phyloP scores from a whole-genome alignment of 2,888 invertebrate species.

The Acanthosepion pharaonis region DNA sequence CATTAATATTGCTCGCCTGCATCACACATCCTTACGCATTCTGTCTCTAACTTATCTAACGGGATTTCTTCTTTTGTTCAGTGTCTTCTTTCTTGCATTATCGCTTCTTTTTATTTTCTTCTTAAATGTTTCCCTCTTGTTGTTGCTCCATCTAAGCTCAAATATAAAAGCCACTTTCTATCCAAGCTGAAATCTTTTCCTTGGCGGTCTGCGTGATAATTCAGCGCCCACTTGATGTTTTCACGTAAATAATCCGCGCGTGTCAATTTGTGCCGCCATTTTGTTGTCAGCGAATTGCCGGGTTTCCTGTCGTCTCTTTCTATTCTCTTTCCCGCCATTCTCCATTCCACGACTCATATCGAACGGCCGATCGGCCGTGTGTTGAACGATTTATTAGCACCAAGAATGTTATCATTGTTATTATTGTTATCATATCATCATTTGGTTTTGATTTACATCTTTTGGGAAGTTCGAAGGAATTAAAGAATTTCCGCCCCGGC shows the following conservation, averaged over 20 bases:
- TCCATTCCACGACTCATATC: background rate
- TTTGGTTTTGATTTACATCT: constrained; percentile 33
- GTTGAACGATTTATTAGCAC: background rate
- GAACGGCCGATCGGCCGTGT: background rate
- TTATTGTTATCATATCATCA: constrained; percentile 23
- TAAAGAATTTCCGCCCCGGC: constrained; percentile 33
- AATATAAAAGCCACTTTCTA: constrained; percentile 33
- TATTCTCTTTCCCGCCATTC: background rate
- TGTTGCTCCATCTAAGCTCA: background rate
- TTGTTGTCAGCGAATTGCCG: background rate
- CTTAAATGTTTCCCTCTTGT: background rate
- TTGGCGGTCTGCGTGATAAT: background rate
- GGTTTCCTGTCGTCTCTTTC: background rate
- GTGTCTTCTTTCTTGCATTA: background rate
- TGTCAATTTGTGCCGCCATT: constrained; percentile 33
- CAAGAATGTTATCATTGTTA: background rate
- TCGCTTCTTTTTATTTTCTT: background rate
- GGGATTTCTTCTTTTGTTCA: background rate
- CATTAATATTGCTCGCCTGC: no score
- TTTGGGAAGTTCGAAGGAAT: background rate
- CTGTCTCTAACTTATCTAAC: no score
- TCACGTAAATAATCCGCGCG: background rate
- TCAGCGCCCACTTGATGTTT: constrained; percentile 11
- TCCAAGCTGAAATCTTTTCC: constrained; percentile 33
- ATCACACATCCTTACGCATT: no score